Base-by-base conservation (phyloP, 2,797 vertebrate genomes). In the Loriculus beryllinus region DNA sequence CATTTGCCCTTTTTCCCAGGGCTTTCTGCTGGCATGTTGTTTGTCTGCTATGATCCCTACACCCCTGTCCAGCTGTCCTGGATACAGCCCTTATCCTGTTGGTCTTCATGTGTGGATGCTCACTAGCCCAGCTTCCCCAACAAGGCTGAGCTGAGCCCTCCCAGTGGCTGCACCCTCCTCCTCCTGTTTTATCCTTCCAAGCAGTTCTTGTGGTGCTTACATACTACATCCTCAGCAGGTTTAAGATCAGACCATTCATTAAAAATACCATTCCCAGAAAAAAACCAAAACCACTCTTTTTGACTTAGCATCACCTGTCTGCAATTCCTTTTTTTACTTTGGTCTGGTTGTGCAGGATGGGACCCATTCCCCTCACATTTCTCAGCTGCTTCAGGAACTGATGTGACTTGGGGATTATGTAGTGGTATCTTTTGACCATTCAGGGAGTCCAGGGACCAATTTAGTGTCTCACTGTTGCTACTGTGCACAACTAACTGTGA, bases 71-170 rank as follows among this genome's bases (percentile, higher is more conserved):
- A 0, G 20, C 63, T 85, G 22, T 37, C 86, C 72, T 0, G 0
- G 43, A 59, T 68, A 31, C 83, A 52, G 69, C 26, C 5, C 5
- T 43, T 0, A 2, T 43, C 51, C 56, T 42, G 19, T 3, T 52
- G 69, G n/a, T 18, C 16, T 60, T 71, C 1, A 0, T 3, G 0
- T 1, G 0, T 1, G 17, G 28, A 48, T n/a, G 31, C 28, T 33
- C 3, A 1, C 43, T 33, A 92, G 67, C 33, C 29, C 52, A 68
- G 49, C 35, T 65, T 62, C 63, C 56, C 26, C 67, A 45, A 45
- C 43, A 76, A 64, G 59, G 63, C 37, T 52, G 64, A 62, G 60
- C 5, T 3, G 28, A 42, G 26, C 21, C 56, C 43, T 70, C 29
- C 31, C 1, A 0, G 22, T 0, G 2, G 35, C 76, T 81, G 17